Evolutionary conservation across 1,140 invertebrate genomes (phyloP), one percentile per base, ranked within the genome.

Genomic region (Zaprionus capensis): DNA sequence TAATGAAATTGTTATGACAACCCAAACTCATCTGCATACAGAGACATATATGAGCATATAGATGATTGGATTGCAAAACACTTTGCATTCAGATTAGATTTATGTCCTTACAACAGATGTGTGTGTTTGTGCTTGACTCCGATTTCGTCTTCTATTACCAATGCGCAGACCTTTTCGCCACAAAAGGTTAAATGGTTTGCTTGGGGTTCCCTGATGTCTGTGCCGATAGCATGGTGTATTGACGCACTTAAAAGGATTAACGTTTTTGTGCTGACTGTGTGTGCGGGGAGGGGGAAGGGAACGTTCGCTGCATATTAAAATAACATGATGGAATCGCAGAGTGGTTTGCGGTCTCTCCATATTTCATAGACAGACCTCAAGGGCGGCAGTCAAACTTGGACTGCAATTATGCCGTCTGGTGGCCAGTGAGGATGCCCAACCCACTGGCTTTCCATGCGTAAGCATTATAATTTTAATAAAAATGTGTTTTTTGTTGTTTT

Each of bases 161-260:
- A 82, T 61, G 44, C 77, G 51, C 36, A 66, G 73, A 79, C 69
- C 57, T 71, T 71, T 66, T 71, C n/a, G 65, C 38, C 31, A 88
- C 82, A 87, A 87, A 76, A 87, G 84, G 81, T 81, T 78, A 87
- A 82, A 87, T 70, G 84, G 70, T 75, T 78, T 59, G 72, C 67
- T 20, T 73, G 53, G 36, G 15, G 38, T 71, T 58, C 69, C 26
- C 41, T 64, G 75, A 73, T 77, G 75, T 77, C 70, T 76, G 28
- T 20, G 15, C 38, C 64, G 75, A 77, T 77, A 64, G n/a, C 49
- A 1, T 62, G 44, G 14, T 36, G 46, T 71, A 69, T 68, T 57
- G 83, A 70, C 77, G 79, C 84, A 87, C 84, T 87, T 87, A 88
- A 87, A 87, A 87, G 81, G 84, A 87, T 87, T 87, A 87, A 78